Percentiles rank a stretch among this genome's conserved stretches.
phyloP scores from a whole-genome alignment of 2,888 invertebrate species.

The Drosophila sordidapex region DNA sequence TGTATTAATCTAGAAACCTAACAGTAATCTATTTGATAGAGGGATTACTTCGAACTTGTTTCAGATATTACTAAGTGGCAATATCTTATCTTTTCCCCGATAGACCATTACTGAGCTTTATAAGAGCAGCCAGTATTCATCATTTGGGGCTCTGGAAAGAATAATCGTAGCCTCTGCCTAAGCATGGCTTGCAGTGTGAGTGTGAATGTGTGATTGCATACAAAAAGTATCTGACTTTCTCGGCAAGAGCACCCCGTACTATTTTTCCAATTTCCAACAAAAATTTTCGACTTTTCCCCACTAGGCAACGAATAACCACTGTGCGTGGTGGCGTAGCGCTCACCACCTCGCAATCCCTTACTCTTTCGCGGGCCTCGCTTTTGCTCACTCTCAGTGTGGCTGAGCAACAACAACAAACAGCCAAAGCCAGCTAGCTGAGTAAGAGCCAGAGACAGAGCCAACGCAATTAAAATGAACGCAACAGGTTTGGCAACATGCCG shows the following conservation, averaged over 20 bases:
- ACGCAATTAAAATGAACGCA: constrained; percentile 51
- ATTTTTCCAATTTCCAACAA: not conserved
- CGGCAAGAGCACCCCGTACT: not conserved
- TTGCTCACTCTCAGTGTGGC: constrained; percentile 9
- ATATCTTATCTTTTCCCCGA: not conserved
- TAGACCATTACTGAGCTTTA: not conserved
- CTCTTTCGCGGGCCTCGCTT: constrained; percentile 12
- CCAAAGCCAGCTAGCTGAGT: constrained; percentile 14
- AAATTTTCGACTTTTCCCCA: not conserved
- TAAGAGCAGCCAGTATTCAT: not conserved
- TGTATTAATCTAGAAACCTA: not conserved
- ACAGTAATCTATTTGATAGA: not conserved
- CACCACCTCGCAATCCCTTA: not conserved
- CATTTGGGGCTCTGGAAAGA: not conserved
- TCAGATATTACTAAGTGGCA: not conserved
- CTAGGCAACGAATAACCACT: not conserved
- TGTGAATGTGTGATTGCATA: not conserved
- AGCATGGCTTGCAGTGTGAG: not conserved
- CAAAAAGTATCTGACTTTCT: not conserved
- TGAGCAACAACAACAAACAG: constrained; percentile 4
- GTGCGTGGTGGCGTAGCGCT: constrained; percentile 6
- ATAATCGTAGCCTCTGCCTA: not conserved
- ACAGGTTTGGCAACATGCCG: constrained; percentile 65
- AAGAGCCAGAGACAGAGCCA: constrained; percentile 11
- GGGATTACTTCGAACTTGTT: not conserved